Evolutionary conservation across 2,113 vertebrate species (phyloP).

Genomic region (Tragulus kanchil): DNA sequence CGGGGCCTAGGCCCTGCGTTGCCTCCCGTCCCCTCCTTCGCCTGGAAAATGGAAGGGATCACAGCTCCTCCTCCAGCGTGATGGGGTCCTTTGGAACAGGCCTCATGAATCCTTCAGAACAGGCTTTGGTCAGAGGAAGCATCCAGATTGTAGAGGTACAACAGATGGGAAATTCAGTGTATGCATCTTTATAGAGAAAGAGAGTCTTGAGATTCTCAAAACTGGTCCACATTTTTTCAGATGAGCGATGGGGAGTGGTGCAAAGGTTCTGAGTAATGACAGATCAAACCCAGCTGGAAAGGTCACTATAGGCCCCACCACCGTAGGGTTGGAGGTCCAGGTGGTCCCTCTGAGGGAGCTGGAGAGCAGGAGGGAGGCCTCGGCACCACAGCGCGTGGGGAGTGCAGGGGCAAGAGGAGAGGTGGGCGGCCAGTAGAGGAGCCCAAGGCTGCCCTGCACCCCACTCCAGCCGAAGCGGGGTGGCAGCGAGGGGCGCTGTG

Average conservation of each 20-base stretch:
- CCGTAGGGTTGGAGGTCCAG: too few relatives aligned
- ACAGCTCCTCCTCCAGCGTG: fast-evolving
- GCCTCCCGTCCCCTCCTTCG: background rate
- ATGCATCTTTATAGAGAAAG: background rate
- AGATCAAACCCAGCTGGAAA: fast-evolving
- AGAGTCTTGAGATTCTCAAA: background rate
- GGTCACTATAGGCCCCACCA: too few relatives aligned
- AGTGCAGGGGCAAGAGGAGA: too few relatives aligned
- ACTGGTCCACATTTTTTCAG: background rate
- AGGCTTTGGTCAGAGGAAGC: background rate
- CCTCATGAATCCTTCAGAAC: fast-evolving
- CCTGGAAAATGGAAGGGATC: fast-evolving
- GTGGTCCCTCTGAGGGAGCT: background rate
- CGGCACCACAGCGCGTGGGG: too few relatives aligned
- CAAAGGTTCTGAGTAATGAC: background rate
- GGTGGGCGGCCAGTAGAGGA: too few relatives aligned
- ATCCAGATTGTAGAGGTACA: fast-evolving
- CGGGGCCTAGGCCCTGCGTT: fast-evolving
- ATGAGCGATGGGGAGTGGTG: background rate
- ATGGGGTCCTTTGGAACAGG: fast-evolving
- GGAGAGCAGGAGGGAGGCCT: too few relatives aligned
- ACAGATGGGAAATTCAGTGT: background rate
- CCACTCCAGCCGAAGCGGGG: too few relatives aligned
- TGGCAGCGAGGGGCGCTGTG: too few relatives aligned
- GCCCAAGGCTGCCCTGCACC: too few relatives aligned